Evolutionary conservation across 2,888 invertebrate genomes (phyloP).

Genomic region (Vanessa cardui): DNA sequence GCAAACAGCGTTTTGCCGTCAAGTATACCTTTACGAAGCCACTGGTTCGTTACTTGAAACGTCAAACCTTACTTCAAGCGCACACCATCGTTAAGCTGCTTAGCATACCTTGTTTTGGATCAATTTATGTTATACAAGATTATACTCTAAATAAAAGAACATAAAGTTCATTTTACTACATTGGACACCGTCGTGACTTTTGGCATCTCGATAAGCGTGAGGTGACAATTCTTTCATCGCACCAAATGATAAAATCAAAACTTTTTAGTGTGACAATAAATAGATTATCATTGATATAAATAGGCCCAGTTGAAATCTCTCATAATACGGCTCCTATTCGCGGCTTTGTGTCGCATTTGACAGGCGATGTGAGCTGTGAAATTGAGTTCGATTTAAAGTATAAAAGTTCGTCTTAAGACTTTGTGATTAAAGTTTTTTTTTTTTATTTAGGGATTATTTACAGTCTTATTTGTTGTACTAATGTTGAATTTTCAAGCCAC

Average conservation of each 20-base stretch:
- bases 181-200: constrained; percentile 63
- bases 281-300: constrained; percentile 81
- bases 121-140: constrained; percentile 43
- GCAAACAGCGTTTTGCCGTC: constrained; percentile 37
- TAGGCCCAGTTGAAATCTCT: constrained; percentile 76
- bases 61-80: constrained; percentile 70
- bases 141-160: constrained; percentile 46
- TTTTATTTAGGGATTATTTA: constrained; percentile 64
- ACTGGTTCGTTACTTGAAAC: constrained; percentile 69
- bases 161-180: constrained; percentile 44
- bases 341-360: constrained; percentile 79
- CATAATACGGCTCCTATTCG: constrained; percentile 75
- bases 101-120: constrained; percentile 62
- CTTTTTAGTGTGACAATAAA: constrained; percentile 81
- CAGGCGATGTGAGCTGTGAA: constrained; percentile 81
- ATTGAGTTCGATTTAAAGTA: constrained; percentile 79
- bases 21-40: constrained; percentile 59
- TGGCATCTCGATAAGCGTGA: constrained; percentile 75
- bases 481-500: constrained; percentile 57
- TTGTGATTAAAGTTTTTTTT: constrained; percentile 66
- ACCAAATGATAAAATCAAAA: constrained; percentile 76
- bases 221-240: constrained; percentile 81
- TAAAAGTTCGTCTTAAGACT: constrained; percentile 74
- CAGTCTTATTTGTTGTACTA: constrained; percentile 74
- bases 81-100: constrained; percentile 75